These are phyloP conservation scores for Agonopterix heracliana DNA, from an alignment of 2,888 invertebrate species.

Conservation along the genomic window DNA sequence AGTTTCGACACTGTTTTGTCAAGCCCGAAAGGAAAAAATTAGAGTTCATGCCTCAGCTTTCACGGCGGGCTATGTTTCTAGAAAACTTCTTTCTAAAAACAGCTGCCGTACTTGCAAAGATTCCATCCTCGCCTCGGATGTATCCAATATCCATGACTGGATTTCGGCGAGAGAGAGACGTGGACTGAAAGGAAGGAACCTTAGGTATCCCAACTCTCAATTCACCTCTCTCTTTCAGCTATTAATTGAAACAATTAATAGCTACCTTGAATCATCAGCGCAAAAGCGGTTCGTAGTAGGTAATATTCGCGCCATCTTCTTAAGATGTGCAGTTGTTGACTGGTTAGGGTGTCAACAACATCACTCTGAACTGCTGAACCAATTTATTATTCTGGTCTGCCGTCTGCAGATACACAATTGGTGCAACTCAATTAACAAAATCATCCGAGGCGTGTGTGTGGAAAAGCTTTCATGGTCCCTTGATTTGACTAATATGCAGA, in stretches of 20 bases:
- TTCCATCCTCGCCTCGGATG: not conserved
- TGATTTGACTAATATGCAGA: no score
- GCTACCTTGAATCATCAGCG: not conserved
- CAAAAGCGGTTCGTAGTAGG: not conserved
- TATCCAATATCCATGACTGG: not conserved
- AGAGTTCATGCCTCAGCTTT: not conserved
- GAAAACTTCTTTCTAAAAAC: not conserved
- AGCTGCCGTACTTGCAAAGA: not conserved
- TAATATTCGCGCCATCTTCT: not conserved
- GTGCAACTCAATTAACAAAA: conserved; percentile 1
- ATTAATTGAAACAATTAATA: not conserved
- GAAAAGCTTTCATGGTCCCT: no score
- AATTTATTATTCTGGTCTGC: conserved; percentile 1
- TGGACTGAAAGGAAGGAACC: not conserved
- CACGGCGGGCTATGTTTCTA: conserved; percentile 1
- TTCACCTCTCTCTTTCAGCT: not conserved
- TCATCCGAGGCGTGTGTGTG: no score
- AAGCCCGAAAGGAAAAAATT: not conserved
- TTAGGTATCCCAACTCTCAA: not conserved
- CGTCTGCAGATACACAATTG: conserved; percentile 3
- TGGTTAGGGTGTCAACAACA: conserved; percentile 2
- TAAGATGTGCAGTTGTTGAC: not conserved
- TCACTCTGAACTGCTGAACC: not conserved
- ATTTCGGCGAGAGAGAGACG: not conserved
- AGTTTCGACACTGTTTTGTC: not conserved